These are phyloP conservation scores for Grammomys surdaster DNA, from an alignment of 2,113 vertebrate species.

Conservation along the genomic window DNA sequence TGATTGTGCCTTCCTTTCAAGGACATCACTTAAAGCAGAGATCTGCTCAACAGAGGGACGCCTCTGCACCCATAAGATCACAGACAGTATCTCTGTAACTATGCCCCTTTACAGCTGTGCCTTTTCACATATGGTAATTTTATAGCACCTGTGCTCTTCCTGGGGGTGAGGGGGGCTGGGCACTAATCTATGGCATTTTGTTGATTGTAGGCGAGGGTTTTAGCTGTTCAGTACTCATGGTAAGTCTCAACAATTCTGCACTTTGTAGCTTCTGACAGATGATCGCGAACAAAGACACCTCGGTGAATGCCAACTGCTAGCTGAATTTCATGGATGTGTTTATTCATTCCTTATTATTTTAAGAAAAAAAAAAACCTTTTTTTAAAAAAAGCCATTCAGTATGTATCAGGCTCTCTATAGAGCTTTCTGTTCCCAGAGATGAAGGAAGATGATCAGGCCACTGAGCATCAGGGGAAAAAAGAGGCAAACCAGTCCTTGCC, in stretches of 20 bases:
- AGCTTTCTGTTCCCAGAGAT: background rate
- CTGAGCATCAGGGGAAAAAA: background rate
- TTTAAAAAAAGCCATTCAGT: background rate
- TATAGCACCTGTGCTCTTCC: background rate
- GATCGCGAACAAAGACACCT: background rate
- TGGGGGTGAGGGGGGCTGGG: background rate
- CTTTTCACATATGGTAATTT: conserved; percentile 7
- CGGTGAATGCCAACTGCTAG: background rate
- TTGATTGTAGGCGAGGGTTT: background rate
- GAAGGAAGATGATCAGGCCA: background rate
- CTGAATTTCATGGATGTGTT: background rate
- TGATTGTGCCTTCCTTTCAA: conserved; percentile 75
- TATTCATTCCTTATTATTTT: no score
- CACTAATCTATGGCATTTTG: background rate
- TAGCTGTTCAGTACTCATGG: background rate
- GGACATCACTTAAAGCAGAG: conserved; percentile 59
- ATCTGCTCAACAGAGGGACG: background rate
- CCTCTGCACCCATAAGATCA: background rate
- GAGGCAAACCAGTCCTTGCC: fast-evolving
- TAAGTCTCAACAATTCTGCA: background rate
- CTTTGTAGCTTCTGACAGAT: background rate
- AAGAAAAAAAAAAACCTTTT: background rate
- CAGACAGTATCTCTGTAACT: background rate
- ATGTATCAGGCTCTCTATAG: background rate
- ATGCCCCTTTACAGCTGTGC: background rate